A percentile compares a stretch with the other conserved stretches of the same genome.
phyloP scores from a whole-genome alignment of 2,113 vertebrate genomes.

The Mugil cephalus region DNA sequence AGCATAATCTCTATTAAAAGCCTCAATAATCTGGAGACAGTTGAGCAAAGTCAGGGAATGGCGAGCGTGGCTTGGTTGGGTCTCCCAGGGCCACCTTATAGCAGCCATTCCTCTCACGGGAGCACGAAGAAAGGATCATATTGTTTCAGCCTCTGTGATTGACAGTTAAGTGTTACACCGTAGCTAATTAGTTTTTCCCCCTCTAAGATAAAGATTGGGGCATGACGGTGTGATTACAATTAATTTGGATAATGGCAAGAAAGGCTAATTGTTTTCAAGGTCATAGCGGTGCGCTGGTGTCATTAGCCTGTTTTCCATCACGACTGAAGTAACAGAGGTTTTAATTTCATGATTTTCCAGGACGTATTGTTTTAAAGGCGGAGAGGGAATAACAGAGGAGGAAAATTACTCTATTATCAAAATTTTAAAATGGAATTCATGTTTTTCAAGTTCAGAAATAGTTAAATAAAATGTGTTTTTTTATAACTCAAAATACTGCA shows the following conservation, averaged over 20 bases:
- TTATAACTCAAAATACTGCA: background rate
- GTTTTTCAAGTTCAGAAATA: background rate
- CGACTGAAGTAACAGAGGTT: background rate
- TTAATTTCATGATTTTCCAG: conserved; percentile 21
- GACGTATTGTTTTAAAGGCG: conserved; percentile 4
- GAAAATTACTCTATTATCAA: background rate
- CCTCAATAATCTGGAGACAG: conserved; percentile 23
- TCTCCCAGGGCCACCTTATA: conserved; percentile 50
- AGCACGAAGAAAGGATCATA: conserved; percentile 41
- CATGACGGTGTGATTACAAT: conserved; percentile 72
- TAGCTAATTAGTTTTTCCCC: conserved; percentile 75
- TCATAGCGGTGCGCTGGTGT: conserved; percentile 48
- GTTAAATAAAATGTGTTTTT: background rate
- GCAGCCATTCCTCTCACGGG: conserved; percentile 46
- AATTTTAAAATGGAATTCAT: background rate
- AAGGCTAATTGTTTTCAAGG: conserved; percentile 79
- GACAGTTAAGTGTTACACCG: conserved; percentile 69
- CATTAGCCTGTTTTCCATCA: conserved; percentile 29
- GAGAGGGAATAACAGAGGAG: background rate
- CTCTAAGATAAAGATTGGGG: conserved; percentile 71
- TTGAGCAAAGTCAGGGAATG: conserved; percentile 26
- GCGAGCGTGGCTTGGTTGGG: conserved; percentile 24
- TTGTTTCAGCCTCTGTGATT: conserved; percentile 72
- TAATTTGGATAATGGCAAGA: conserved; percentile 68
- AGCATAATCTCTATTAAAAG: conserved; percentile 41